phyloP scores from a whole-genome alignment of 1,140 invertebrate species.

The Drosophila rhopaloa region DNA sequence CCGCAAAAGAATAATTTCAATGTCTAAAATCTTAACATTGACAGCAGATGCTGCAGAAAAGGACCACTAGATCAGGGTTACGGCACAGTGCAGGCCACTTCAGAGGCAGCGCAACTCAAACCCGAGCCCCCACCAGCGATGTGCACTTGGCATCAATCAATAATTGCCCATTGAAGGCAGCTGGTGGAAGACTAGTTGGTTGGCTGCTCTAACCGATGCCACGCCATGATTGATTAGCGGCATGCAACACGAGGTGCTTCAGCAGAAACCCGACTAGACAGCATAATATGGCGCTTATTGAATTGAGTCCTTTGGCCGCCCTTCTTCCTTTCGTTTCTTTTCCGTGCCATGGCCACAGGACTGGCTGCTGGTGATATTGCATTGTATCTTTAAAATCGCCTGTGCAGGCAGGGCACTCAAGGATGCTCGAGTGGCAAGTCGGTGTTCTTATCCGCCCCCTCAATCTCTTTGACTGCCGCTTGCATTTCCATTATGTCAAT shows the following conservation, averaged over 20 bases:
- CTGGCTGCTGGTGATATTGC: conserved; percentile 41
- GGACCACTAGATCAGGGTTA: conserved; percentile 77
- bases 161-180: conserved; percentile 81
- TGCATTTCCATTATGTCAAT: conserved; percentile 50
- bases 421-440: conserved; percentile 28
- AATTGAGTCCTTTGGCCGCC: conserved; percentile 33
- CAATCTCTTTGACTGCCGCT: conserved; percentile 41
- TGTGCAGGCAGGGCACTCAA: conserved; percentile 29
- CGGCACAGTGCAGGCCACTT: conserved; percentile 59
- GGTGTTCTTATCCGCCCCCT: conserved; percentile 28
- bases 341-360: conserved; percentile 57
- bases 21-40: conserved; percentile 82
- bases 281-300: conserved; percentile 71
- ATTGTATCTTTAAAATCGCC: conserved; percentile 67
- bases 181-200: conserved; percentile 64
- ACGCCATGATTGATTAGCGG: conserved; percentile 78
- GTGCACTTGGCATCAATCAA: conserved; percentile 79
- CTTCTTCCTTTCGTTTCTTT: conserved; percentile 26
- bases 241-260: conserved; percentile 80
- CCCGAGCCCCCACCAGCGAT: conserved; percentile 22
- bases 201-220: conserved; percentile 18
- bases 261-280: conserved; percentile 66
- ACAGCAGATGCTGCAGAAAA: conserved; percentile 66
- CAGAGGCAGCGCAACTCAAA: conserved; percentile 17
- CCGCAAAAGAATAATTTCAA: conserved; percentile 68